These are phyloP conservation scores for Motacilla alba DNA, from an alignment of 2,113 vertebrate genomes.

Conservation along the genomic window DNA sequence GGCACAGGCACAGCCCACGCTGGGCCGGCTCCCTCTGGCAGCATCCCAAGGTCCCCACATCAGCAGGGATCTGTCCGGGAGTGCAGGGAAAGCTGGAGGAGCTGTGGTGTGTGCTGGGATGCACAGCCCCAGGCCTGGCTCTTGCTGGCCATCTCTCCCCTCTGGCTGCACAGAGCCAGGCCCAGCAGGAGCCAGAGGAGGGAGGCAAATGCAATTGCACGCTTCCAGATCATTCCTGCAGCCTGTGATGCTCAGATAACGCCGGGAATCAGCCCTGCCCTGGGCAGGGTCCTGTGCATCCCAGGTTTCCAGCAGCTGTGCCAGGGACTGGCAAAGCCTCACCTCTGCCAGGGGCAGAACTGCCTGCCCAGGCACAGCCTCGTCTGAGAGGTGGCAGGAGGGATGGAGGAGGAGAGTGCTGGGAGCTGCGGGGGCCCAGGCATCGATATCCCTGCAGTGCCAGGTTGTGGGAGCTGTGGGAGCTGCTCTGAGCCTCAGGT, in stretches of 20 bases:
- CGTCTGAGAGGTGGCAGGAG: background rate
- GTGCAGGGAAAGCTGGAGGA: background rate
- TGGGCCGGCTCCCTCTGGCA: background rate
- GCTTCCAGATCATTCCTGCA: background rate
- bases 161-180: background rate
- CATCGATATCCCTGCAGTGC: rapidly evolving
- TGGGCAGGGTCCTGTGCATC: background rate
- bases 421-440: background rate
- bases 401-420: background rate
- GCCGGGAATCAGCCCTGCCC: background rate
- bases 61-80: background rate
- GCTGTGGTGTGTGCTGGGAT: background rate
- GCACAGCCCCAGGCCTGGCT: background rate
- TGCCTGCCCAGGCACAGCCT: background rate
- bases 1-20: background rate
- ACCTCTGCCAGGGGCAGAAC: background rate
- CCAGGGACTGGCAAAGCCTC: background rate
- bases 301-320: background rate
- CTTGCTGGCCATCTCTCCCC: background rate
- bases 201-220: background rate
- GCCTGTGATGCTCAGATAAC: background rate
- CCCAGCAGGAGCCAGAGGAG: background rate
- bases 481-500: background rate
- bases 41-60: rapidly evolving
- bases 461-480: background rate